Conservation (phyloP, 2,797 vertebrate genomes). For the Gobio occitaniae region DNA sequence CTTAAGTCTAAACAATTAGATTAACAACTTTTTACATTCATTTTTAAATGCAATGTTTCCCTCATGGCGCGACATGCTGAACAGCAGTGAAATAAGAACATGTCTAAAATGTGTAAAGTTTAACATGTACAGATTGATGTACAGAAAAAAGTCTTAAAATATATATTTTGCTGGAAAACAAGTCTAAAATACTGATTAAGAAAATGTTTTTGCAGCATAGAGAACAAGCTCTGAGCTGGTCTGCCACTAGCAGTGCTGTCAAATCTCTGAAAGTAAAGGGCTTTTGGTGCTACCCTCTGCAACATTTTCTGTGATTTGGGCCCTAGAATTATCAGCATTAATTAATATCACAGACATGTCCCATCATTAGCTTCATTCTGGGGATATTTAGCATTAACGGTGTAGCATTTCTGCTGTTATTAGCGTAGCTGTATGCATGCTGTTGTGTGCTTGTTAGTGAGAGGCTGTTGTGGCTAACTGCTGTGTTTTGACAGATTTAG, state of each 20-base stretch:
- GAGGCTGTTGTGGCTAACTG: constrained; percentile 14
- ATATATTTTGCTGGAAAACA: neutral
- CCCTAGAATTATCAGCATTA: constrained; percentile 1
- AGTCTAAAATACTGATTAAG: neutral
- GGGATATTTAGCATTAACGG: neutral
- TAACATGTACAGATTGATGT: neutral
- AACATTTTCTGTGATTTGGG: neutral
- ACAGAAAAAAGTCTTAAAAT: neutral
- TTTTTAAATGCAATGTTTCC: neutral
- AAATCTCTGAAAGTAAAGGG: neutral
- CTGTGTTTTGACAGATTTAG: constrained; percentile 47
- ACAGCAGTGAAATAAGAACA: neutral
- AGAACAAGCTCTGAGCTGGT: neutral
- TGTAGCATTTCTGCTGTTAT: neutral
- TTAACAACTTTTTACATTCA: too few relatives aligned
- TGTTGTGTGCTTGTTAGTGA: constrained; percentile 29
- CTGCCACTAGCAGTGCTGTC: neutral
- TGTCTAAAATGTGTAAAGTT: neutral
- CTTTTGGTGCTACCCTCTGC: neutral
- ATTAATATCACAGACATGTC: constrained; percentile 31
- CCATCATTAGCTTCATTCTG: constrained; percentile 26
- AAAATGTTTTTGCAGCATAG: neutral
- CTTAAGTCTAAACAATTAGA: too few relatives aligned
- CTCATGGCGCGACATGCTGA: neutral
- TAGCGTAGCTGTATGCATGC: neutral